phyloP scores from a whole-genome alignment of 1,140 invertebrate genomes.

The Trinorchestia longiramus region DNA sequence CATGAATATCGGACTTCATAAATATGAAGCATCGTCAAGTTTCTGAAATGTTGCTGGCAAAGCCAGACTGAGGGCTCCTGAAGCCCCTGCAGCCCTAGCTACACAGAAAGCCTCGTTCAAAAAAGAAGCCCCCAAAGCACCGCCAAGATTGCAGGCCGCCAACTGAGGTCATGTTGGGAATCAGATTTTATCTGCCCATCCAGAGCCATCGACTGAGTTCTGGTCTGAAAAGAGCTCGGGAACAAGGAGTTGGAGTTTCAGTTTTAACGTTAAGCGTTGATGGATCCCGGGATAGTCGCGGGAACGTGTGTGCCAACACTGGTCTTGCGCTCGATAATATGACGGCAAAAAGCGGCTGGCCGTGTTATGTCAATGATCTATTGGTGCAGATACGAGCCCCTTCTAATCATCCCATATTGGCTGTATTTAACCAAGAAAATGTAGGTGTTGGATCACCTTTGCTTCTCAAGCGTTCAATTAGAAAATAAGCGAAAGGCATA shows the following conservation, averaged over 20 bases:
- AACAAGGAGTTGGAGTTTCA: conserved; percentile 20
- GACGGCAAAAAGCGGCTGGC: neutral
- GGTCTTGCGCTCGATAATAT: too few relatives aligned
- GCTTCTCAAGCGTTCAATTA: neutral
- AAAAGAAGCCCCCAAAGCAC: neutral
- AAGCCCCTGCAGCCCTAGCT: neutral
- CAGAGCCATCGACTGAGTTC: conserved; percentile 23
- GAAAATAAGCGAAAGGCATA: too few relatives aligned
- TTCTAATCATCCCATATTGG: neutral
- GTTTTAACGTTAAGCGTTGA: conserved; percentile 3
- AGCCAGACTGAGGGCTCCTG: neutral
- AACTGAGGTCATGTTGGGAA: conserved; percentile 43
- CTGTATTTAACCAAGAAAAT: neutral
- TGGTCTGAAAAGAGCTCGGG: neutral
- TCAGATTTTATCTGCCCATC: conserved; percentile 42
- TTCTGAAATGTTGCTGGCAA: too few relatives aligned
- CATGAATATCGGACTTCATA: too few relatives aligned
- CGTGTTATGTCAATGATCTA: neutral
- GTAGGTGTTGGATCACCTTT: neutral
- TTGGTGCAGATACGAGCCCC: neutral
- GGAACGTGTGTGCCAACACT: too few relatives aligned
- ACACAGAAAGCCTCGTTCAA: neutral
- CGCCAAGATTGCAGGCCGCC: conserved; percentile 21
- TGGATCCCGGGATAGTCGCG: neutral
- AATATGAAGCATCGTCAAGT: too few relatives aligned